Evolutionary conservation across 2,797 vertebrate genomes (phyloP).

Genomic region (Bucorvus abyssinicus): DNA sequence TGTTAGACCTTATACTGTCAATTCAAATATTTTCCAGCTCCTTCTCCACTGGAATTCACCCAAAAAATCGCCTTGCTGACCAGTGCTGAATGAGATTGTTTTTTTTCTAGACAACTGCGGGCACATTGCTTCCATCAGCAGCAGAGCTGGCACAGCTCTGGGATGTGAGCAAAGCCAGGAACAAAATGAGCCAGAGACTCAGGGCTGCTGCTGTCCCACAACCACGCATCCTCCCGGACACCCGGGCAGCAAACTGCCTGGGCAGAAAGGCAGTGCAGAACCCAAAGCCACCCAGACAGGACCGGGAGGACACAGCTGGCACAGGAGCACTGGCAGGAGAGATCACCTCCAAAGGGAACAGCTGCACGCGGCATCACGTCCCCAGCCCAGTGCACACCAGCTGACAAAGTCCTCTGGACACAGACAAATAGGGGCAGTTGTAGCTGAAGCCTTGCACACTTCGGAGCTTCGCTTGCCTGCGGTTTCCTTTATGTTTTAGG

Average conservation of each 20-base stretch:
- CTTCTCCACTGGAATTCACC: neutral
- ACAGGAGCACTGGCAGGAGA: neutral
- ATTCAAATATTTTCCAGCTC: neutral
- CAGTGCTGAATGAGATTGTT: neutral
- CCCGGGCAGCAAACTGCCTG: fast-evolving
- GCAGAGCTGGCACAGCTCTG: neutral
- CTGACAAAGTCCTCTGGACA: neutral
- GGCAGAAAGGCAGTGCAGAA: neutral
- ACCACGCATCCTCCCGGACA: neutral
- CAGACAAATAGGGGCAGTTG: neutral
- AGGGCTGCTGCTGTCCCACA: neutral
- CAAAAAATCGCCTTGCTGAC: neutral
- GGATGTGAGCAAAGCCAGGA: neutral
- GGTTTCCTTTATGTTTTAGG: neutral
- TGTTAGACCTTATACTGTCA: neutral
- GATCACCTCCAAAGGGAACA: neutral
- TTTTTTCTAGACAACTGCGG: neutral
- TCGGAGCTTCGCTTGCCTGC: neutral
- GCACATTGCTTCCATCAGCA: slow-evolving; percentile 4
- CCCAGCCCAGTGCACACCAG: fast-evolving
- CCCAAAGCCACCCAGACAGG: neutral
- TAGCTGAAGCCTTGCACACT: neutral
- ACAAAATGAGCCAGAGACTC: neutral
- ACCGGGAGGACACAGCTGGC: neutral
- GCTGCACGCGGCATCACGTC: fast-evolving